Evolutionary conservation across 2,888 invertebrate species (phyloP).

Genomic region (Caenorhabditis doughertyi): DNA sequence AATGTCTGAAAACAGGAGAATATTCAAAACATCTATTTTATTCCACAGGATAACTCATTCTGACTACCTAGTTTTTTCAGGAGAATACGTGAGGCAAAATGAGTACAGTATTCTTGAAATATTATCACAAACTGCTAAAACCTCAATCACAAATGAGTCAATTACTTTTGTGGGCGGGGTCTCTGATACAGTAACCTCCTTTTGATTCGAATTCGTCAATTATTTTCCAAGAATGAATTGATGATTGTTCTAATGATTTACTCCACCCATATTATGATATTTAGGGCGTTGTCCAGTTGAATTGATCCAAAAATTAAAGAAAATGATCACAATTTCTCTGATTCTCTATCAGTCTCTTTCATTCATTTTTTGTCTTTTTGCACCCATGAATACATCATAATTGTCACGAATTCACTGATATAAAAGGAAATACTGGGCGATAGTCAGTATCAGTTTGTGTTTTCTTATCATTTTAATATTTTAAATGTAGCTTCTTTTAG

Average conservation of each 20-base stretch:
- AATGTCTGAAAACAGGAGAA: too few species aligned
- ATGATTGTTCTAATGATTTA: neutral
- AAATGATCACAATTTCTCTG: neutral
- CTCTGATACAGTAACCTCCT: neutral
- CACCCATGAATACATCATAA: constrained; percentile 3
- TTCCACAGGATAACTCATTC: too few species aligned
- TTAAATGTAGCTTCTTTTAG: too few species aligned
- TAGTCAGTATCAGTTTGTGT: constrained; percentile 5
- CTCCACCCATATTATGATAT: neutral
- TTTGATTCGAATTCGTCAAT: too few species aligned
- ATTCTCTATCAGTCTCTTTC: neutral
- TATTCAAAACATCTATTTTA: too few species aligned
- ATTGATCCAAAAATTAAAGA: neutral
- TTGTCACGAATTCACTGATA: constrained; percentile 23
- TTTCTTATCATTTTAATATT: neutral
- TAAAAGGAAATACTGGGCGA: neutral
- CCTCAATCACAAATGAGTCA: too few species aligned
- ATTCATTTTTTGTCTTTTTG: too few species aligned
- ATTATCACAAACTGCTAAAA: too few species aligned
- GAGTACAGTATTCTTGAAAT: too few species aligned
- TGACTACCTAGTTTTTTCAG: too few species aligned
- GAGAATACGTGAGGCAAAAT: too few species aligned
- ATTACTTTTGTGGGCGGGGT: too few species aligned
- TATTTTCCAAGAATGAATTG: neutral
- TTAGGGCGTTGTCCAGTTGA: neutral